Evolutionary conservation across 1,140 invertebrate genomes (phyloP).

Genomic region (Muscidifurax raptorellus): DNA sequence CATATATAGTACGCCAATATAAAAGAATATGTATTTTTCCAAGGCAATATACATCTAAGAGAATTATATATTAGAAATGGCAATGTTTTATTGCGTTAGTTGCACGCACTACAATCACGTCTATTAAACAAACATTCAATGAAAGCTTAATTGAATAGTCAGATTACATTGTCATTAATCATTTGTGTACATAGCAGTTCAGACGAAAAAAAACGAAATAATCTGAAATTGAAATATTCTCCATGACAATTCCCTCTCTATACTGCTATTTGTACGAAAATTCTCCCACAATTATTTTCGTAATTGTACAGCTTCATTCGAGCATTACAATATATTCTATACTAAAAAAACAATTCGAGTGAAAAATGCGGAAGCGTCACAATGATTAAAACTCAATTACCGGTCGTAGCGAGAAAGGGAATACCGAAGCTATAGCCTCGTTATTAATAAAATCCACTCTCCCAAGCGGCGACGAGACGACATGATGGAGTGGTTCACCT

Average conservation of each 20-base stretch:
- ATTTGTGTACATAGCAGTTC: background rate
- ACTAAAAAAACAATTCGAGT: too few relatives aligned
- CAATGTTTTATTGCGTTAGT: background rate
- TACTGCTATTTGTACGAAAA: too few relatives aligned
- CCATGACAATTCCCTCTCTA: too few relatives aligned
- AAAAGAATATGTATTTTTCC: background rate
- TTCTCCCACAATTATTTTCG: too few relatives aligned
- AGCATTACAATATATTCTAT: too few relatives aligned
- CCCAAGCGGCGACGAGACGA: background rate
- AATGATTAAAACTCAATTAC: conserved; percentile 41
- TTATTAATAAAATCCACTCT: conserved; percentile 37
- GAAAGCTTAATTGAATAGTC: background rate
- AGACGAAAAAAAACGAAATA: background rate
- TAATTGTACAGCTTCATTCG: too few relatives aligned
- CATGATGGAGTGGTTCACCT: conserved; percentile 37
- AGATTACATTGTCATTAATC: background rate
- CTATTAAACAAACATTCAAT: background rate
- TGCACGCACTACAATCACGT: background rate
- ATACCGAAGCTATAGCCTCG: background rate
- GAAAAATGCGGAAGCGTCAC: background rate
- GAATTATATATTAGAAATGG: background rate
- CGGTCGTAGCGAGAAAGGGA: background rate
- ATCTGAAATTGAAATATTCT: background rate
- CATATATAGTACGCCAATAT: background rate
- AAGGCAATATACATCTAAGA: background rate